These are phyloP conservation scores for Colletes latitarsis DNA, from an alignment of 1,140 invertebrate genomes.

Conservation along the genomic window DNA sequence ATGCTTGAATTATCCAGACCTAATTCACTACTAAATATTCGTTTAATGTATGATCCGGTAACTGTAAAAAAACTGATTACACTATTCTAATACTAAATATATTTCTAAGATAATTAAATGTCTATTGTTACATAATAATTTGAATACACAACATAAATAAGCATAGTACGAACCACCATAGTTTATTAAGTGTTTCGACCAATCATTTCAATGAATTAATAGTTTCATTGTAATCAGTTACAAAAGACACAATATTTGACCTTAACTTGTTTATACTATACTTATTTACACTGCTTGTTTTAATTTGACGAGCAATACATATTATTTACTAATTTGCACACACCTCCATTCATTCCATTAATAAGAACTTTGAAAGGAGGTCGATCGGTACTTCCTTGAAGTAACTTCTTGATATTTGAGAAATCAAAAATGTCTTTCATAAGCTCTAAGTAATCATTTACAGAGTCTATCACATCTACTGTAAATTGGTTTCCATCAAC, in stretches of 20 bases:
- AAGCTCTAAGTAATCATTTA: constrained; percentile 93
- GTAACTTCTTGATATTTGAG: constrained; percentile 87
- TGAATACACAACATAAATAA: no score
- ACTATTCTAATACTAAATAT: constrained; percentile 31
- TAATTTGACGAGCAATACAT: no score
- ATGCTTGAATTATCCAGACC: constrained; percentile 87
- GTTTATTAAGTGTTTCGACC: no score
- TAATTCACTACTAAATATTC: constrained; percentile 94
- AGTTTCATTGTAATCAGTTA: no score
- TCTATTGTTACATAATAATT: constrained; percentile 1
- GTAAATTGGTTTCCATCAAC: constrained; percentile 88
- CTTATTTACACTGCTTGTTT: no score
- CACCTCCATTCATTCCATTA: constrained; percentile 97
- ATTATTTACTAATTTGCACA: constrained; percentile 50
- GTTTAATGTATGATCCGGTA: constrained; percentile 96
- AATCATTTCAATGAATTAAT: no score
- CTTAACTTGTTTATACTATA: no score
- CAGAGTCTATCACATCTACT: constrained; percentile 96
- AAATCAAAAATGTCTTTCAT: constrained; percentile 99
- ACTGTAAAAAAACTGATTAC: constrained; percentile 84
- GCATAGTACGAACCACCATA: no score
- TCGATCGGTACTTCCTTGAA: constrained; percentile 85
- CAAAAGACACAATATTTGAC: no score
- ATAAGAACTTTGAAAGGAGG: constrained; percentile 93
- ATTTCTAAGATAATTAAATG: constrained; percentile 20